Conservation (phyloP, 2,888 invertebrate genomes). For the Chirona hameri region DNA sequence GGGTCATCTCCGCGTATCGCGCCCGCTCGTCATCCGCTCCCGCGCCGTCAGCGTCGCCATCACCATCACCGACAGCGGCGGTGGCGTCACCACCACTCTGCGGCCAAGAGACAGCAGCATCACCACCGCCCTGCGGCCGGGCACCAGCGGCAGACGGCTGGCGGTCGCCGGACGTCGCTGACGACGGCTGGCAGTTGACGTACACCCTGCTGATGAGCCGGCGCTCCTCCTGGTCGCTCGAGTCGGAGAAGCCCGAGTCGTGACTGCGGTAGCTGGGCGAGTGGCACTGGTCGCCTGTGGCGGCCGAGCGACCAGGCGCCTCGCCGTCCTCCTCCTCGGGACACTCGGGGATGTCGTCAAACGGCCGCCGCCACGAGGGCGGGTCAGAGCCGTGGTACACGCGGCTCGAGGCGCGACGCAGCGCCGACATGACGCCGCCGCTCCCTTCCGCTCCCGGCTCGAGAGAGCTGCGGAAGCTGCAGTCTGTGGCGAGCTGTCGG, state of each 20-base stretch:
- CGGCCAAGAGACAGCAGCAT: neutral
- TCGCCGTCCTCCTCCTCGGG: neutral
- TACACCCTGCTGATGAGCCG: slow-evolving; percentile 8
- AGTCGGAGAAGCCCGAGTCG: slow-evolving; percentile 26
- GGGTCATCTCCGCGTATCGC: neutral
- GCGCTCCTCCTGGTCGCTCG: slow-evolving; percentile 4
- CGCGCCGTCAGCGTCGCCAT: neutral
- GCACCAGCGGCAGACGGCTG: neutral
- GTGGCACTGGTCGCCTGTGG: neutral
- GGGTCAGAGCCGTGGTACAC: neutral
- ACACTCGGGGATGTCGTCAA: slow-evolving; percentile 10
- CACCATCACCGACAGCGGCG: no score
- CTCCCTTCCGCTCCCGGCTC: neutral
- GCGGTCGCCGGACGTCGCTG: neutral
- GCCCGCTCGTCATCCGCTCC: neutral
- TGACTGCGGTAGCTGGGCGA: slow-evolving; percentile 13
- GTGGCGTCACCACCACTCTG: no score
- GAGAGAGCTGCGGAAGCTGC: neutral
- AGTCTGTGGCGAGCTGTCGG: no score
- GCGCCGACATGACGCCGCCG: neutral
- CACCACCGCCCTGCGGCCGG: neutral
- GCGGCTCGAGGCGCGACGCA: neutral
- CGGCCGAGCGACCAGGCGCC: neutral
- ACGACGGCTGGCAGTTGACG: neutral
- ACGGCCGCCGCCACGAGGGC: neutral